Base-by-base conservation (phyloP, 2,888 invertebrate species). In the Globia sparganii region DNA sequence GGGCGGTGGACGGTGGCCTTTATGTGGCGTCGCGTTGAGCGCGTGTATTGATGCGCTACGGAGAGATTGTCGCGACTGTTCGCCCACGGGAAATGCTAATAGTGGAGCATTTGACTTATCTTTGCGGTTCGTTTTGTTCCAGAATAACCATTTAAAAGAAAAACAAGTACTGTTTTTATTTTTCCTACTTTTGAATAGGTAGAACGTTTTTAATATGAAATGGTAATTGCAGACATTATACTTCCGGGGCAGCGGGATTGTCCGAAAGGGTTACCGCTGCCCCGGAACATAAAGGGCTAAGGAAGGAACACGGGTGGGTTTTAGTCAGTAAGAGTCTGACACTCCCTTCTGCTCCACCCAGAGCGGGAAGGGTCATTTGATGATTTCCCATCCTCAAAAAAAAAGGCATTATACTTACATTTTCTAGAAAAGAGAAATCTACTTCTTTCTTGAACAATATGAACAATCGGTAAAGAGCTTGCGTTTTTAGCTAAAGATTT, bases 1-100 rank as follows among this genome's bases (percentile, higher is more conserved):
- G 84, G 76, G n/a, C 69, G 70, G 70, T 78, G 84, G 83, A 80
- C 72, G 69, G 28, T 53, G 66, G 81, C 81, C 86, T 86, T 88
- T 87, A 81, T 85, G 85, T 78, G 84, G 81, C 85, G 84, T 86
- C 80, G 86, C 90, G 90, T 90, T 90, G 88, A 91, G 87, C 88
- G 87, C 86, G 88, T 88, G 87, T 90, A 90, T 89, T 85, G 90
- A 87, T 79, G 83, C 86, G 82, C 82, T 81, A 75, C 87, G 83
- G 86, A 88, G 86, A 81, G 84, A 81, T 81, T 77, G 80, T 80
- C 77, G 70, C 72, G 72, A 78, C 78, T 83, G 84, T 88, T 77
- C 74, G 53, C 25, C 15, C 59, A 34, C 67, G 9, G 68, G 46
- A 72, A 81, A 81, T 83, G 56, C 40, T 81, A 78, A 77, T 77